Evolutionary conservation across 1,140 invertebrate species (phyloP).

Genomic region (Globodera ellingtonae): DNA sequence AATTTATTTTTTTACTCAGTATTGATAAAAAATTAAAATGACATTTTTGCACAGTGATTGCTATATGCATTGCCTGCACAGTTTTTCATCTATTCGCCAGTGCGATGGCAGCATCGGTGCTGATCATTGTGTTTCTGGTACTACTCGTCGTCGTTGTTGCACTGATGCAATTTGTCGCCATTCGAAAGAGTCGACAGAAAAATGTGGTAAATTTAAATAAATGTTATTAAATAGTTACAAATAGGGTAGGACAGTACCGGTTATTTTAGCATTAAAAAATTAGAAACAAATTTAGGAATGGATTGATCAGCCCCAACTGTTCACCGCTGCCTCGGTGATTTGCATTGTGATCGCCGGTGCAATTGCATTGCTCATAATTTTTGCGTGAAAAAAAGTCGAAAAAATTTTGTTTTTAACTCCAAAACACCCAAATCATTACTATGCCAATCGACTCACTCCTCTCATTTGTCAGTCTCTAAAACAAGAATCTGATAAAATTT

Average conservation of each 20-base stretch:
- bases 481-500: no score
- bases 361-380: conserved; percentile 1
- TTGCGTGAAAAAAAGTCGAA: background rate
- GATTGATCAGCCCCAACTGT: background rate
- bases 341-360: background rate
- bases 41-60: no score
- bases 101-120: background rate
- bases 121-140: conserved; percentile 7
- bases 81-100: background rate
- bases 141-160: background rate
- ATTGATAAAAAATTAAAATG: no score
- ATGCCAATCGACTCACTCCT: no score
- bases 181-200: background rate
- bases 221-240: background rate
- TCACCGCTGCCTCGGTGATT: background rate
- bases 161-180: background rate
- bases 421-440: no score
- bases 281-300: background rate
- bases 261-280: no score
- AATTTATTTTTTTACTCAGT: no score
- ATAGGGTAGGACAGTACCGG: no score
- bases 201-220: no score
- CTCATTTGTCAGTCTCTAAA: no score
- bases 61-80: background rate
- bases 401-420: no score